Evolutionary conservation across 2,888 invertebrate genomes (phyloP).

Genomic region (Cerceris rybyensis): DNA sequence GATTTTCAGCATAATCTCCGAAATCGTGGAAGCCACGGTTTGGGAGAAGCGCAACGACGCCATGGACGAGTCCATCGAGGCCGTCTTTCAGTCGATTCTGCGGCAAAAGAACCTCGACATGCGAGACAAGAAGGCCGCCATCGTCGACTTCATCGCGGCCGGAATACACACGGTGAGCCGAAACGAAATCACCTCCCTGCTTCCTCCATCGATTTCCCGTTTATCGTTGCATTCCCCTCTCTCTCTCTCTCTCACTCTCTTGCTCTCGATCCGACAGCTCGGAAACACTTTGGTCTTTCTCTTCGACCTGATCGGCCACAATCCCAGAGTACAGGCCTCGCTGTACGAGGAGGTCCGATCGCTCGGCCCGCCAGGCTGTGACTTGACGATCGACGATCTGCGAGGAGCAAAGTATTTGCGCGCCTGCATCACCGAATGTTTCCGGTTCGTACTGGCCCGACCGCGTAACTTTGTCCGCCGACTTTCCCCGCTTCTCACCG

Average conservation of each 20-base stretch:
- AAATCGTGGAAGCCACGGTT: slow-evolving; percentile 88
- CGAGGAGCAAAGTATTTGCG: slow-evolving; percentile 88
- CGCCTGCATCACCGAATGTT: slow-evolving; percentile 91
- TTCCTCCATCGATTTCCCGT: neutral
- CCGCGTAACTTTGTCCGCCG: too few relatives aligned
- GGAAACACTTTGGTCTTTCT: slow-evolving; percentile 92
- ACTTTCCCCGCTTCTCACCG: neutral
- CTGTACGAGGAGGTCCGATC: slow-evolving; percentile 86
- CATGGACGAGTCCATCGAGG: slow-evolving; percentile 85
- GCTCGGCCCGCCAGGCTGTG: slow-evolving; percentile 83
- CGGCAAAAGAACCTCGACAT: slow-evolving; percentile 88
- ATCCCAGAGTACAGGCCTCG: slow-evolving; percentile 86
- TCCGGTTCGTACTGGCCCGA: slow-evolving; percentile 80
- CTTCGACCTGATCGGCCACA: slow-evolving; percentile 88
- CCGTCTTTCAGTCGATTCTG: slow-evolving; percentile 90
- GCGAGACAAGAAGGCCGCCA: slow-evolving; percentile 91
- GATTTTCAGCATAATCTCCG: slow-evolving; percentile 87
- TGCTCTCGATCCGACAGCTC: slow-evolving; percentile 82
- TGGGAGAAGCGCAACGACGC: slow-evolving; percentile 84
- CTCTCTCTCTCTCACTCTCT: too few relatives aligned
- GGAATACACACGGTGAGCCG: slow-evolving; percentile 91
- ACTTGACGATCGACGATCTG: slow-evolving; percentile 84
- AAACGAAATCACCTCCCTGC: neutral
- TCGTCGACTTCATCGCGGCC: slow-evolving; percentile 93
- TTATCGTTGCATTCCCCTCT: neutral